phyloP scores from a whole-genome alignment of 2,797 vertebrate species.

The Danio albolineatus region DNA sequence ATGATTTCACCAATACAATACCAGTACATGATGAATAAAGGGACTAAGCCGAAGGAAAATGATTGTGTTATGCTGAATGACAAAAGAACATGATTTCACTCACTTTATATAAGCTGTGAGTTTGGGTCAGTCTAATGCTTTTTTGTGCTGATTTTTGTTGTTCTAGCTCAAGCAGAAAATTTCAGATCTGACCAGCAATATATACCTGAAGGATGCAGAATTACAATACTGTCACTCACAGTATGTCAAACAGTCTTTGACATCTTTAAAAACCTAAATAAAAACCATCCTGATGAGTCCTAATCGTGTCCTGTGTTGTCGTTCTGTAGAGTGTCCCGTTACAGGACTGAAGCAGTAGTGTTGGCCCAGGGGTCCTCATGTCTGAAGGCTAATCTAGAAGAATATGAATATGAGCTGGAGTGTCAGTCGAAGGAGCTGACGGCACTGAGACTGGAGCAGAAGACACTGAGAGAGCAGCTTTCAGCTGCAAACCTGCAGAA shows the following conservation, averaged over 20 bases:
- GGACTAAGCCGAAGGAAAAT: too few species aligned
- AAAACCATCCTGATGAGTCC: background rate
- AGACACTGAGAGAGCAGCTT: conserved; percentile 63
- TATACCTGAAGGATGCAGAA: conserved; percentile 80
- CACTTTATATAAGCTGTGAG: too few species aligned
- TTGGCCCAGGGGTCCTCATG: conserved; percentile 68
- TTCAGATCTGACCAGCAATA: conserved; percentile 72
- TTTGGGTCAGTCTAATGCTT: too few species aligned
- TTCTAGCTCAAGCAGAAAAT: conserved; percentile 76
- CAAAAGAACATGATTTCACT: too few species aligned
- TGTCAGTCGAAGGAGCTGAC: conserved; percentile 73
- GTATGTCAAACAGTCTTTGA: conserved; percentile 62
- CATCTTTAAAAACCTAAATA: background rate
- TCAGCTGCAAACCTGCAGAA: conserved; percentile 63
- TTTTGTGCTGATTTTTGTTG: conserved; percentile 26
- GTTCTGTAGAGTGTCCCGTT: conserved; percentile 69
- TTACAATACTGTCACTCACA: conserved; percentile 80
- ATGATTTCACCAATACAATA: too few species aligned
- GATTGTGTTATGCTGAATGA: too few species aligned
- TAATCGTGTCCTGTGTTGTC: background rate
- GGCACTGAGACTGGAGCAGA: conserved; percentile 65
- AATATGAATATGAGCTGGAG: conserved; percentile 73
- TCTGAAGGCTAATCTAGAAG: conserved; percentile 67
- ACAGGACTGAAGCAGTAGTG: conserved; percentile 74
- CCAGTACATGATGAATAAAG: too few species aligned